These are phyloP conservation scores for Xiphydria camelus DNA, from an alignment of 2,888 invertebrate genomes.

Conservation along the genomic window DNA sequence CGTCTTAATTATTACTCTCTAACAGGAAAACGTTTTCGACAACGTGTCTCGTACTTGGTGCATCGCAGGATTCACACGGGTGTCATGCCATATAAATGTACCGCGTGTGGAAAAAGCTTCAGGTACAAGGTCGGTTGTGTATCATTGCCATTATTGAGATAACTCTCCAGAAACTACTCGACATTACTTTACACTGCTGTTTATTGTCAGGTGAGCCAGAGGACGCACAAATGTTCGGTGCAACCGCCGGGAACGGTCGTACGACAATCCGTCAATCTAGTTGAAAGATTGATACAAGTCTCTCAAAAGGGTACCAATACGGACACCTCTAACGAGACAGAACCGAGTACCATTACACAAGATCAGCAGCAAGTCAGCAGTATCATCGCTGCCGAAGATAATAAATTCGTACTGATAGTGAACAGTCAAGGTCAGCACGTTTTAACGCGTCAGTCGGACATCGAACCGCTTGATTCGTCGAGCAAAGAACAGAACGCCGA, in stretches of 20 bases:
- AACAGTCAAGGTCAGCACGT: slow-evolving; percentile 46
- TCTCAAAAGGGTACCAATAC: slow-evolving; percentile 23
- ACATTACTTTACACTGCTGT: neutral
- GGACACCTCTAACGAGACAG: slow-evolving; percentile 18
- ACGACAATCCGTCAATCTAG: slow-evolving; percentile 45
- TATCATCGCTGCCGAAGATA: slow-evolving; percentile 29
- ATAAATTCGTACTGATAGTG: slow-evolving; percentile 47
- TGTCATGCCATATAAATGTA: slow-evolving; percentile 84
- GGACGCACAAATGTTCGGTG: slow-evolving; percentile 77
- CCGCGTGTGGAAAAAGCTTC: slow-evolving; percentile 78
- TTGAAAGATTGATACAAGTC: slow-evolving; percentile 34
- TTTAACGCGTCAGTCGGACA: slow-evolving; percentile 40
- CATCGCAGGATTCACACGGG: slow-evolving; percentile 84
- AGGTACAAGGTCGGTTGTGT: slow-evolving; percentile 70
- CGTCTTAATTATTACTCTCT: too few relatives aligned
- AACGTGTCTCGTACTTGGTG: slow-evolving; percentile 82
- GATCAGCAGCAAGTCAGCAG: slow-evolving; percentile 58
- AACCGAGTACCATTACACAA: slow-evolving; percentile 56
- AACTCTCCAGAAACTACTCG: neutral
- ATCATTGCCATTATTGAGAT: slow-evolving; percentile 10
- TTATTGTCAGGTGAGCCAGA: slow-evolving; percentile 70
- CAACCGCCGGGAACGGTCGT: slow-evolving; percentile 66
- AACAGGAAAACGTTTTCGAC: slow-evolving; percentile 82
- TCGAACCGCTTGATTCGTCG: too few relatives aligned
- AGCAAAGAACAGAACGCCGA: neutral